Conservation (phyloP, 2,888 invertebrate species). For the Xylota sylvarum region DNA sequence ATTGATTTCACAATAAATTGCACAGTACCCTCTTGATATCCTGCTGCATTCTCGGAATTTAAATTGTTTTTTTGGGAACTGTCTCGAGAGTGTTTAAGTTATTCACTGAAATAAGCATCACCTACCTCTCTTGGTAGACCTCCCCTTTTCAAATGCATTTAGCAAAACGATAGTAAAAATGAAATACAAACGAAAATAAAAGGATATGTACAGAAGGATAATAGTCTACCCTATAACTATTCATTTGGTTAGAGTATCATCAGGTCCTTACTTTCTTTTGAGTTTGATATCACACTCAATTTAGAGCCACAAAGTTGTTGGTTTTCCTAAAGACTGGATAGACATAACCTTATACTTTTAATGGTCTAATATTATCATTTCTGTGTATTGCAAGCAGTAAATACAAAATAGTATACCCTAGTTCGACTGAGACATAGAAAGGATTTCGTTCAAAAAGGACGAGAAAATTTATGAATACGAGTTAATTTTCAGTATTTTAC, state of each 20-base stretch:
- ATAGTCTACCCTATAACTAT: no score
- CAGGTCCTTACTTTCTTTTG: no score
- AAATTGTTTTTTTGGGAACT: slow-evolving; percentile 41
- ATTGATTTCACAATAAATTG: slow-evolving; percentile 64
- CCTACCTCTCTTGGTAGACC: slow-evolving; percentile 40
- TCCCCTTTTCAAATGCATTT: slow-evolving; percentile 40
- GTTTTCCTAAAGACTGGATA: no score
- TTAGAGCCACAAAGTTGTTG: no score
- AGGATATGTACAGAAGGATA: not conserved
- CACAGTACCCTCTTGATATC: slow-evolving; percentile 14
- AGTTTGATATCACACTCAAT: no score
- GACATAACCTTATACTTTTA: no score
- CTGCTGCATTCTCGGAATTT: slow-evolving; percentile 7
- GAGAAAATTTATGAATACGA: slow-evolving; percentile 31
- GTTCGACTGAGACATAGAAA: no score
- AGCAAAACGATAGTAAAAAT: slow-evolving; percentile 10
- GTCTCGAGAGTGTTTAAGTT: slow-evolving; percentile 56
- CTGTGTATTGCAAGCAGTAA: no score
- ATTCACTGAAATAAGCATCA: slow-evolving; percentile 46
- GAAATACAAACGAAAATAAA: slow-evolving; percentile 22
- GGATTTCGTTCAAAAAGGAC: not conserved
- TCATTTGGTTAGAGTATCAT: no score
- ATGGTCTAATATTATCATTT: no score
- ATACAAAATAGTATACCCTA: no score
- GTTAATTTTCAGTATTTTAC: slow-evolving; percentile 53